These are phyloP conservation scores for Drosophila miranda DNA, from an alignment of 1,140 invertebrate species.

Conservation along the genomic window DNA sequence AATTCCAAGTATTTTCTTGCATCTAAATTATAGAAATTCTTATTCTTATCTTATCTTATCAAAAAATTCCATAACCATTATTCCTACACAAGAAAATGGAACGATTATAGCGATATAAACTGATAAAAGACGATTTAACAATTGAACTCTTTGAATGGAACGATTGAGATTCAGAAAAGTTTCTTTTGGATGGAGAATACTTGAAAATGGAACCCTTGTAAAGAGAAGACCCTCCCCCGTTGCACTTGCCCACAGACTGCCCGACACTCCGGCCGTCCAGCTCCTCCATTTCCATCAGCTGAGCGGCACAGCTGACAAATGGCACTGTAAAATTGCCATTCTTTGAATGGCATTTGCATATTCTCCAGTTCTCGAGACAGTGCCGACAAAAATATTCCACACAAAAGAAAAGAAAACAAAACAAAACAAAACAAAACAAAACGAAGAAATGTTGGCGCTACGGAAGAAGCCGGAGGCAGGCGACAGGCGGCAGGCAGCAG, in stretches of 20 bases:
- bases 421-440: constrained; percentile 1
- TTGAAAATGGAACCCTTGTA: no score
- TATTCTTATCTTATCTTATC: no score
- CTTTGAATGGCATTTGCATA: constrained; percentile 57
- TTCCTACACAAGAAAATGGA: constrained; percentile 1
- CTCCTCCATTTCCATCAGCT: not conserved
- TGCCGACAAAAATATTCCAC: not conserved
- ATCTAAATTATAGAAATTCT: not conserved
- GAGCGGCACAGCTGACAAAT: constrained; percentile 22
- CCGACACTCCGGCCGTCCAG: no score
- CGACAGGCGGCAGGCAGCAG: not conserved
- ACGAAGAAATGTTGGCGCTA: constrained; percentile 35
- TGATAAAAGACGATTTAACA: no score
- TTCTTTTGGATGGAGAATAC: no score
- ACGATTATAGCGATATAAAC: not conserved
- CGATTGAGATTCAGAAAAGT: no score
- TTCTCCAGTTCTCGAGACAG: constrained; percentile 24
- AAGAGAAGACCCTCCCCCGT: no score
- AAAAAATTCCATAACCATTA: not conserved
- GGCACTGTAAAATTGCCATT: constrained; percentile 48
- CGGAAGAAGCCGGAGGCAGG: constrained; percentile 59
- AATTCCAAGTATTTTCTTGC: no score
- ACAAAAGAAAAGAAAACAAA: constrained; percentile 12
- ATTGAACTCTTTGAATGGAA: no score
- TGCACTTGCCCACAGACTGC: not conserved